phyloP scores from a whole-genome alignment of 2,113 vertebrate species.

The Sminthopsis crassicaudata region DNA sequence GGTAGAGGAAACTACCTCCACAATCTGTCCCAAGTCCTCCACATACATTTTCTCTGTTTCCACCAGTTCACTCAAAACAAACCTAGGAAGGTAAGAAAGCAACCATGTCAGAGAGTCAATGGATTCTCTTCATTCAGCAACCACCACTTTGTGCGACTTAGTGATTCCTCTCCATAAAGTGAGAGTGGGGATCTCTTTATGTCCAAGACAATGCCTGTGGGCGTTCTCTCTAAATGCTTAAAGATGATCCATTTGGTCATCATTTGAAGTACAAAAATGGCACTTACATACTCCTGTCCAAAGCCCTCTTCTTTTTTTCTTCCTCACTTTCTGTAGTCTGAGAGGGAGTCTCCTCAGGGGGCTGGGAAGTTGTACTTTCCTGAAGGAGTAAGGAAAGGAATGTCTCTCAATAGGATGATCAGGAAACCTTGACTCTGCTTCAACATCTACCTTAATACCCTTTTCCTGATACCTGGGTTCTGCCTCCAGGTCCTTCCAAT shows the following conservation, averaged over 20 bases:
- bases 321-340: constrained; percentile 87
- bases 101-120: background rate
- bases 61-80: constrained; percentile 92
- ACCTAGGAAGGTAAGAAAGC: constrained; percentile 81
- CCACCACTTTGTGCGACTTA: constrained; percentile 13
- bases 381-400: background rate
- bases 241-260: background rate
- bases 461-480: constrained; percentile 60
- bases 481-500: constrained; percentile 59
- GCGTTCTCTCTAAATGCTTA: background rate
- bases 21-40: constrained; percentile 91
- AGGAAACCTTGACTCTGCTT: background rate
- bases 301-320: constrained; percentile 89
- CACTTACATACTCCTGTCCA: constrained; percentile 95
- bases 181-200: background rate
- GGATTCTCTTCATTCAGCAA: background rate
- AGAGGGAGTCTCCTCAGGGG: constrained; percentile 85
- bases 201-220: constrained; percentile 13
- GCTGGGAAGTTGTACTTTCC: constrained; percentile 77
- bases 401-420: background rate
- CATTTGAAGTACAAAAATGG: background rate
- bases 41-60: constrained; percentile 96
- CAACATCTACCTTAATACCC: background rate
- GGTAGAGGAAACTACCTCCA: constrained; percentile 86
- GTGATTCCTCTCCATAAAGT: constrained; percentile 1